phyloP scores from a whole-genome alignment of 2,797 vertebrate genomes.

The Acipenser oxyrinchus region DNA sequence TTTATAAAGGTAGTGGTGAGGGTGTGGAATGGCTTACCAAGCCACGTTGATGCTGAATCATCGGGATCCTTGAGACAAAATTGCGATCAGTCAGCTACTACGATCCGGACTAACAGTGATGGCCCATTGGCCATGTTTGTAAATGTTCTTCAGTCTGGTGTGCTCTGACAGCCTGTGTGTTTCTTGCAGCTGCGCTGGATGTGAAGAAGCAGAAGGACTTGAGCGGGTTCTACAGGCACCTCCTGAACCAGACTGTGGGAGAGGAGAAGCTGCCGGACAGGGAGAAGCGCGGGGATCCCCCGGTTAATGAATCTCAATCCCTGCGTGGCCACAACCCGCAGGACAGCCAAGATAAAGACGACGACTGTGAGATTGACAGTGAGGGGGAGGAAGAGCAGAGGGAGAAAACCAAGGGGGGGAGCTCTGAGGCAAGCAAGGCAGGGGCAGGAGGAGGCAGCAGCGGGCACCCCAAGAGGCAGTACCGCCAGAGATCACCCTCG shows the following conservation, averaged over 20 bases:
- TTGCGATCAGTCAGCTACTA: too few species aligned
- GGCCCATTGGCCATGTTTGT: not conserved
- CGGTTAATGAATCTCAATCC: slow-evolving; percentile 15
- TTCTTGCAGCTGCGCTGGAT: slow-evolving; percentile 75
- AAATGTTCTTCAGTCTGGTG: too few species aligned
- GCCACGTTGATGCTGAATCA: too few species aligned
- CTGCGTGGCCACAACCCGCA: slow-evolving; percentile 18
- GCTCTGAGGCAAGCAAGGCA: slow-evolving; percentile 45
- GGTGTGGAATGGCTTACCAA: too few species aligned
- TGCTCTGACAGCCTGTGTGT: not conserved
- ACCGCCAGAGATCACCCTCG: slow-evolving; percentile 65
- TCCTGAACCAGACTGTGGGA: slow-evolving; percentile 86
- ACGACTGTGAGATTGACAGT: slow-evolving; percentile 56
- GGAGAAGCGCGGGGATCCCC: not conserved
- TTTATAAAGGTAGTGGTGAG: too few species aligned
- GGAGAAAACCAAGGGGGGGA: slow-evolving; percentile 32
- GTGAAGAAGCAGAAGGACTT: slow-evolving; percentile 92
- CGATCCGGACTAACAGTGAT: not conserved
- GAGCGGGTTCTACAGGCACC: slow-evolving; percentile 89
- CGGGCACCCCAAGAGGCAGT: slow-evolving; percentile 52
- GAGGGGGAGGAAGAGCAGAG: slow-evolving; percentile 49
- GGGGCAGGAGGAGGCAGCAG: slow-evolving; percentile 29
- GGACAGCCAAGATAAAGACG: slow-evolving; percentile 55
- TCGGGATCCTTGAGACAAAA: too few species aligned
- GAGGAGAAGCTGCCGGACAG: slow-evolving; percentile 75